These are phyloP conservation scores for Vulpes lagopus DNA, from an alignment of 2,113 vertebrate species.

Conservation along the genomic window DNA sequence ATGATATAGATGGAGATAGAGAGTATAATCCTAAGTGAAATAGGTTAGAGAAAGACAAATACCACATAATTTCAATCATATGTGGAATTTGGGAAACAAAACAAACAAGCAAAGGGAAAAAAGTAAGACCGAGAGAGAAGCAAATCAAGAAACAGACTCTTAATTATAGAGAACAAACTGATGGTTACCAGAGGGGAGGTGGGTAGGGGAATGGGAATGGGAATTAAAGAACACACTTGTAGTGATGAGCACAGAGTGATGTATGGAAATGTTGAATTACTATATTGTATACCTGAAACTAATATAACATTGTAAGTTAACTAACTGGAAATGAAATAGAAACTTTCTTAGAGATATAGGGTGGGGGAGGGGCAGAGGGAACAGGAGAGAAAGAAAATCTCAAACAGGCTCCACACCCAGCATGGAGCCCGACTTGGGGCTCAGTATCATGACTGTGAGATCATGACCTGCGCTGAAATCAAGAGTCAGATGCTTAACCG, in stretches of 20 bases:
- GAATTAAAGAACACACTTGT: background rate
- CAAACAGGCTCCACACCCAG: too few relatives aligned
- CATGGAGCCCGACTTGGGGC: too few relatives aligned
- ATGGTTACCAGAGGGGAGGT: background rate
- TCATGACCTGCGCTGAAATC: too few relatives aligned
- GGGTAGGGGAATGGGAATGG: background rate
- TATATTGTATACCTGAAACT: background rate
- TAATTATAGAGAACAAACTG: background rate
- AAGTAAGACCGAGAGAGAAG: background rate
- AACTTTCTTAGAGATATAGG: background rate
- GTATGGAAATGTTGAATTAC: background rate
- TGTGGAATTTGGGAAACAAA: background rate
- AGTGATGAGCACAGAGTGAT: background rate
- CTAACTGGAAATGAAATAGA: background rate
- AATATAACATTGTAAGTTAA: background rate
- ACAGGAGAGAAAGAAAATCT: too few relatives aligned
- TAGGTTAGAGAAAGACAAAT: background rate
- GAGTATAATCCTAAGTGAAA: background rate
- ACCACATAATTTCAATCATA: background rate
- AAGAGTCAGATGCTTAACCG: too few relatives aligned
- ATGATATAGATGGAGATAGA: background rate
- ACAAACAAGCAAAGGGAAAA: background rate
- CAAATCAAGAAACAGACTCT: background rate
- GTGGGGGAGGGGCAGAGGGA: too few relatives aligned
- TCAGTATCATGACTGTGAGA: too few relatives aligned